Evolutionary conservation across 2,113 vertebrate species (phyloP).

Genomic region (Megalops atlanticus): DNA sequence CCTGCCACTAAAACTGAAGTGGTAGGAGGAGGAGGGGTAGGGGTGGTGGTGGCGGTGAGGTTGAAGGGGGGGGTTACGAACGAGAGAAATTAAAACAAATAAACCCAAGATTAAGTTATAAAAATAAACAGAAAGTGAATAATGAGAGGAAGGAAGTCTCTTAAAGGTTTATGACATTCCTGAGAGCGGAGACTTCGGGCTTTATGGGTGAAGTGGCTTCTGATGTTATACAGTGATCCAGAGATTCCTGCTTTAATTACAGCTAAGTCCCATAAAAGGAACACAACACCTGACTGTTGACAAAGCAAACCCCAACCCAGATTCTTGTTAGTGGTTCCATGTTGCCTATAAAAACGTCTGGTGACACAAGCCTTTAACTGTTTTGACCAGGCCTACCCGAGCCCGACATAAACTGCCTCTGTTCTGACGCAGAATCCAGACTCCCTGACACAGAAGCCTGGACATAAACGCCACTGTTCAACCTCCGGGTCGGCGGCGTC

Average conservation of each 20-base stretch:
- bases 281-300: conserved; percentile 82
- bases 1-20: neutral
- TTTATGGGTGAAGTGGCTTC: conserved; percentile 81
- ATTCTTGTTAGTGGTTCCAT: conserved; percentile 47
- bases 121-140: conserved; percentile 82
- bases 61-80: neutral
- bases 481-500: neutral
- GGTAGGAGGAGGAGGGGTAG: neutral
- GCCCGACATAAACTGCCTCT: conserved; percentile 59
- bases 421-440: conserved; percentile 61
- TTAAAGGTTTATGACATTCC: conserved; percentile 94
- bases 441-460: neutral
- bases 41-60: neutral
- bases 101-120: conserved; percentile 79
- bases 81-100: conserved; percentile 79
- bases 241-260: conserved; percentile 85
- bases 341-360: conserved; percentile 67
- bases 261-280: conserved; percentile 78
- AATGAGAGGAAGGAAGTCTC: conserved; percentile 87
- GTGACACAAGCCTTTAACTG: conserved; percentile 65
- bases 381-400: conserved; percentile 55
- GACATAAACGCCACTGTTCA: neutral
- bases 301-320: conserved; percentile 71
- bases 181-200: conserved; percentile 74
- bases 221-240: conserved; percentile 84